Evolutionary conservation across 2,888 invertebrate species (phyloP).

Genomic region (Idaea straminata): DNA sequence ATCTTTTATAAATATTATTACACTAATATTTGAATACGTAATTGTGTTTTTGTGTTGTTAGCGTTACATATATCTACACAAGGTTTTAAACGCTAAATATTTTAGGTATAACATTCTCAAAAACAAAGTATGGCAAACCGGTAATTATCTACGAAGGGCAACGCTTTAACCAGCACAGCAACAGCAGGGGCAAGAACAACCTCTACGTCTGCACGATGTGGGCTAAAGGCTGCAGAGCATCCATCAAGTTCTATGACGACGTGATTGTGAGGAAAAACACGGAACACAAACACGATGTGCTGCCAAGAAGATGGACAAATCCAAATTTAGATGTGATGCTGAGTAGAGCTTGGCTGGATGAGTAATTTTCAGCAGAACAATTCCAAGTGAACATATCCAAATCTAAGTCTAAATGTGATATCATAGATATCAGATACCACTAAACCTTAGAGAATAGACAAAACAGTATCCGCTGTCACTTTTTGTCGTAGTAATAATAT

Average conservation of each 20-base stretch:
- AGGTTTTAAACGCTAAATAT: background rate
- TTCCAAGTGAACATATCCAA: background rate
- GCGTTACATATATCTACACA: background rate
- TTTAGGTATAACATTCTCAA: constrained; percentile 14
- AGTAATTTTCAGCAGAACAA: background rate
- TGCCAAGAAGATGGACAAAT: background rate
- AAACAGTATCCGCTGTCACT: too few species aligned
- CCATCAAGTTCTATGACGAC: constrained; percentile 33
- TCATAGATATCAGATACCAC: too few species aligned
- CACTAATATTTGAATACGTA: too few species aligned
- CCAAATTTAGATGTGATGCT: background rate
- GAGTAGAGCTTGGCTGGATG: background rate
- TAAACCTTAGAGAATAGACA: too few species aligned
- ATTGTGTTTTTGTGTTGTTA: background rate
- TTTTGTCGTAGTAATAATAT: too few species aligned
- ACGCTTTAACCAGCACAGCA: constrained; percentile 18
- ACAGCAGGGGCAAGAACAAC: constrained; percentile 14
- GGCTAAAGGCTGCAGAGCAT: constrained; percentile 36
- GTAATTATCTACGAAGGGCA: constrained; percentile 23
- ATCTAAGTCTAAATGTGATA: too few species aligned
- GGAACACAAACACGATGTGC: background rate
- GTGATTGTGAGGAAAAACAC: constrained; percentile 27
- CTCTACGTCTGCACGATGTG: constrained; percentile 30
- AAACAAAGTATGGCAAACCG: constrained; percentile 49
- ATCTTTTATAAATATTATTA: too few species aligned